These are phyloP conservation scores for Crepidodera aurea DNA, from an alignment of 2,888 invertebrate species.

Conservation along the genomic window DNA sequence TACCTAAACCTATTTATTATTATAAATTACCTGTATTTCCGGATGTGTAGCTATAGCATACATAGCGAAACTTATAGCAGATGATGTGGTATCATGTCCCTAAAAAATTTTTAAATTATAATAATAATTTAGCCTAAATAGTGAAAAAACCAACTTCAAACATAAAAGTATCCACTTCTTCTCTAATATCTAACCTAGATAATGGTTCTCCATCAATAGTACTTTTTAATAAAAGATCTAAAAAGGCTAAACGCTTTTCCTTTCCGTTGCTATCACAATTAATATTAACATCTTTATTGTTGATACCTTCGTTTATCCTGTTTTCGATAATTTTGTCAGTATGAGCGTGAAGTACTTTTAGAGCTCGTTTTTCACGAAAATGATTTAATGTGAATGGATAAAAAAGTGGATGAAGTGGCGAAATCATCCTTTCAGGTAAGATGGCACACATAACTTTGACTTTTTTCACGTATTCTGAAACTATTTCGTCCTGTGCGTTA, in stretches of 20 bases:
- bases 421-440: conserved; percentile 45
- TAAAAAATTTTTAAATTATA: conserved; percentile 31
- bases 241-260: conserved; percentile 70
- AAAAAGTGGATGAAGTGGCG: conserved; percentile 63
- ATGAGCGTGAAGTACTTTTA: conserved; percentile 53
- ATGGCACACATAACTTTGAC: conserved; percentile 65
- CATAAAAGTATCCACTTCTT: conserved; percentile 74
- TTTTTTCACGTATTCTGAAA: conserved; percentile 76
- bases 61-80: conserved; percentile 24
- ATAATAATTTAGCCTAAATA: not conserved
- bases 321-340: conserved; percentile 26
- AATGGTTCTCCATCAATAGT: conserved; percentile 68
- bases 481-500: conserved; percentile 72
- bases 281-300: conserved; percentile 4
- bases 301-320: conserved; percentile 33
- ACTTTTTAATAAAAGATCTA: conserved; percentile 71
- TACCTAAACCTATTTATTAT: too few relatives aligned
- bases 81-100: conserved; percentile 32
- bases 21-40: conserved; percentile 55
- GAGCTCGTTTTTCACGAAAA: conserved; percentile 63
- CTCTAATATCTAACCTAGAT: conserved; percentile 67
- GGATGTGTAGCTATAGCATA: conserved; percentile 59
- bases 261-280: conserved; percentile 62
- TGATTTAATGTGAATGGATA: conserved; percentile 66
- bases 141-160: not conserved